These are phyloP conservation scores for Oryzias curvinotus DNA, from an alignment of 2,113 vertebrate genomes.

Conservation along the genomic window DNA sequence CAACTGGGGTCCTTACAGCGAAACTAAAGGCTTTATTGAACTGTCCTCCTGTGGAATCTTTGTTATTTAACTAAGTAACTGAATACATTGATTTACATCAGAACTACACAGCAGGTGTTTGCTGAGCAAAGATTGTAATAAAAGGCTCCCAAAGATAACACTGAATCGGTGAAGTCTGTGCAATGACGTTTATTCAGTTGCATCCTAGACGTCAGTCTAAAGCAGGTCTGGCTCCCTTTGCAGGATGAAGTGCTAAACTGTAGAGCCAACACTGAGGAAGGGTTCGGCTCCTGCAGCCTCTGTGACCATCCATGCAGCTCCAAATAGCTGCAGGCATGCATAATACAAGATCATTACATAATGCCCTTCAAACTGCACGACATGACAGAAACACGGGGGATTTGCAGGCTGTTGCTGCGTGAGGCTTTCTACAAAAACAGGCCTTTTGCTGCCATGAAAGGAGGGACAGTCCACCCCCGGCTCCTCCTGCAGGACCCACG, in stretches of 20 bases:
- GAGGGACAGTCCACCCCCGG: background rate
- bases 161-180: too few species aligned
- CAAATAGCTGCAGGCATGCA: conserved; percentile 28
- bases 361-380: conserved; percentile 28
- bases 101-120: too few species aligned
- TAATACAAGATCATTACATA: conserved; percentile 41
- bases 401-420: background rate
- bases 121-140: too few species aligned
- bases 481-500: background rate
- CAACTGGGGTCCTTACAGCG: too few species aligned
- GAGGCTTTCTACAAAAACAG: background rate
- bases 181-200: background rate
- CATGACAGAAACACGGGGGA: conserved; percentile 10
- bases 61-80: too few species aligned
- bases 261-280: background rate
- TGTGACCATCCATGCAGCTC: conserved; percentile 24
- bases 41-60: too few species aligned
- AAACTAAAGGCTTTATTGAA: too few species aligned
- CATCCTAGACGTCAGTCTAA: background rate
- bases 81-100: too few species aligned
- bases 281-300: background rate
- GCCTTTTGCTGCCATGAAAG: background rate
- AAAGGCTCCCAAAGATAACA: too few species aligned
- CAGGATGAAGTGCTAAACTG: background rate
- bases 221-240: background rate